These are phyloP conservation scores for Sminthurinus aureus DNA, from an alignment of 2,888 invertebrate species.

Conservation along the genomic window DNA sequence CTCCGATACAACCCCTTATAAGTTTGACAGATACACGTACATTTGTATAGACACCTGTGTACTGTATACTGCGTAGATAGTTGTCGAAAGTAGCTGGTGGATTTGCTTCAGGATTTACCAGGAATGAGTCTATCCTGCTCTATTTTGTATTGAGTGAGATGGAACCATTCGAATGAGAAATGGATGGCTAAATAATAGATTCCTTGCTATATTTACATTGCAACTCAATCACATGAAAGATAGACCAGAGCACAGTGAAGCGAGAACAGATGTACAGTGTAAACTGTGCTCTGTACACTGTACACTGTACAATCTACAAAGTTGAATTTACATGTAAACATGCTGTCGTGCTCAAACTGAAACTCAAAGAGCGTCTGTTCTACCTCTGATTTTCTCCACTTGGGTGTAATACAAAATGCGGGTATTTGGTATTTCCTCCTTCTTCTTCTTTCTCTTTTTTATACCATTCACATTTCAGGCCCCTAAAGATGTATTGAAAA, in stretches of 20 bases:
- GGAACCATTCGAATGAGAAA: neutral
- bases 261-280: neutral
- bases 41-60: too few species aligned
- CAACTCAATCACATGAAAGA: neutral
- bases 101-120: neutral
- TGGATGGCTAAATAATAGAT: conserved; percentile 15
- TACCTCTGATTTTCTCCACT: too few species aligned
- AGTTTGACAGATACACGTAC: too few species aligned
- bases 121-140: neutral
- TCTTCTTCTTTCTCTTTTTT: neutral
- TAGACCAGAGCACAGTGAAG: too few species aligned
- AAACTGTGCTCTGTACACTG: neutral
- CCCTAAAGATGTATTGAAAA: neutral
- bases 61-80: too few species aligned
- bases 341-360: too few species aligned
- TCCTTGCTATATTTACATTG: conserved; percentile 6
- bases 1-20: too few species aligned
- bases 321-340: too few species aligned
- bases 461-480: neutral
- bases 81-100: neutral
- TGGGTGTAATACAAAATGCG: too few species aligned
- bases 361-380: neutral
- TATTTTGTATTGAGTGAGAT: neutral
- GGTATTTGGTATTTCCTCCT: neutral
- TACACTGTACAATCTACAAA: too few species aligned